A percentile compares a stretch with the other conserved stretches of the same genome.
Conservation (phyloP, 1,140 invertebrate species). For the Olivierus martensii region DNA sequence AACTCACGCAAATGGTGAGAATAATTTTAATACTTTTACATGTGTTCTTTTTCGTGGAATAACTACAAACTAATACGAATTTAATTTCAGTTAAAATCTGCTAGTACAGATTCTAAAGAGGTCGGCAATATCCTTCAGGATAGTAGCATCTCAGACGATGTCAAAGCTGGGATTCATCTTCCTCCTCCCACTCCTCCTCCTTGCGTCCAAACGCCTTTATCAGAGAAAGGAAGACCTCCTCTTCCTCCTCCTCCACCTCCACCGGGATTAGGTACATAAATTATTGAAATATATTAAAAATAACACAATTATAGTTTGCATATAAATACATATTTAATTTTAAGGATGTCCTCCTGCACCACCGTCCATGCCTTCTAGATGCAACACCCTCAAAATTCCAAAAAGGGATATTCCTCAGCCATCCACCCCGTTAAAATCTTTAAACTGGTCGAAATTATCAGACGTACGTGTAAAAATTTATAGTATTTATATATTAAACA, state of each 20-base stretch:
- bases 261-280: background rate
- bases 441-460: constrained; percentile 92
- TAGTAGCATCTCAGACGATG: constrained; percentile 73
- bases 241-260: constrained; percentile 39
- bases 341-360: constrained; percentile 20
- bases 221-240: constrained; percentile 27
- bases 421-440: constrained; percentile 80
- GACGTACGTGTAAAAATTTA: constrained; percentile 39
- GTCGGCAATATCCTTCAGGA: background rate
- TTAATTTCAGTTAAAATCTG: no score
- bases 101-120: background rate
- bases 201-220: constrained; percentile 32
- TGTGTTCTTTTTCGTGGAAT: no score
- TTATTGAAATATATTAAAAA: no score
- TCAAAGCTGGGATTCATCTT: constrained; percentile 48
- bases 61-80: no score
- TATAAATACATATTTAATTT: background rate
- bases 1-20: constrained; percentile 45
- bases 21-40: background rate
- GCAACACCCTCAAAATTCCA: constrained; percentile 42
- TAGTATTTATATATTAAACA: no score
- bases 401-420: constrained; percentile 63
- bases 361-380: constrained; percentile 34
- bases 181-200: constrained; percentile 20
- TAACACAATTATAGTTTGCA: no score